A percentile compares a stretch with the other conserved stretches of the same genome.
These are phyloP conservation scores for Hecatera dysodea DNA, from an alignment of 2,888 invertebrate genomes.

Conservation along the genomic window DNA sequence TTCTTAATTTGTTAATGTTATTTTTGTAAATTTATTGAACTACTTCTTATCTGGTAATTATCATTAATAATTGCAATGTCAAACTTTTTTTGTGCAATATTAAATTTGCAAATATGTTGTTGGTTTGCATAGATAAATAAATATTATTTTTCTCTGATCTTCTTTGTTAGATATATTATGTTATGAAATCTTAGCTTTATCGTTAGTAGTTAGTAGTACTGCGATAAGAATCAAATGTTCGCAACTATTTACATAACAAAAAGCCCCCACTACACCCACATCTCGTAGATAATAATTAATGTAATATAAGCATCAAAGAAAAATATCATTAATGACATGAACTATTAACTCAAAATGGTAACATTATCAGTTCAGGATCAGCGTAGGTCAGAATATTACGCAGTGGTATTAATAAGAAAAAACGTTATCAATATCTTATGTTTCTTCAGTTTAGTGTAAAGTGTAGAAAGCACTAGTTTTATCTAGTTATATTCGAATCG, in stretches of 20 bases:
- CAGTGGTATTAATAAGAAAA: conserved; percentile 17
- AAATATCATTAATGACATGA: conserved; percentile 9
- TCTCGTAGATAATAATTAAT: neutral
- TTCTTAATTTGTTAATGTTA: too few relatives aligned
- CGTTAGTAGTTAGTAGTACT: neutral
- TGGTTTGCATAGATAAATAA: too few relatives aligned
- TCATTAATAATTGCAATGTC: too few relatives aligned
- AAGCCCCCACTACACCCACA: neutral
- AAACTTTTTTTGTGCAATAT: too few relatives aligned
- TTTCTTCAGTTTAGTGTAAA: conserved; percentile 6
- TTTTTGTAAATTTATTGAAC: too few relatives aligned
- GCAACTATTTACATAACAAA: neutral
- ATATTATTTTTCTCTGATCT: neutral
- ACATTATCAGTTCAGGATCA: conserved; percentile 36
- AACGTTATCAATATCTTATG: conserved; percentile 10
- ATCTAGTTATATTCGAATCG: conserved; percentile 28
- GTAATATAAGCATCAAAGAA: neutral
- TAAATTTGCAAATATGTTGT: too few relatives aligned
- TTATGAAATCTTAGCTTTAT: too few relatives aligned
- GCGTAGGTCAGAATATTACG: conserved; percentile 40
- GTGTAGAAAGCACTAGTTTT: conserved; percentile 27
- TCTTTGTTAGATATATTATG: too few relatives aligned
- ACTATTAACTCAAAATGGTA: conserved; percentile 8
- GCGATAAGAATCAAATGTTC: neutral
- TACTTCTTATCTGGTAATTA: too few relatives aligned